Percentiles rank a stretch among this genome's conserved stretches.
phyloP scores from a whole-genome alignment of 2,113 vertebrate species.

The Datnioides undecimradiatus region DNA sequence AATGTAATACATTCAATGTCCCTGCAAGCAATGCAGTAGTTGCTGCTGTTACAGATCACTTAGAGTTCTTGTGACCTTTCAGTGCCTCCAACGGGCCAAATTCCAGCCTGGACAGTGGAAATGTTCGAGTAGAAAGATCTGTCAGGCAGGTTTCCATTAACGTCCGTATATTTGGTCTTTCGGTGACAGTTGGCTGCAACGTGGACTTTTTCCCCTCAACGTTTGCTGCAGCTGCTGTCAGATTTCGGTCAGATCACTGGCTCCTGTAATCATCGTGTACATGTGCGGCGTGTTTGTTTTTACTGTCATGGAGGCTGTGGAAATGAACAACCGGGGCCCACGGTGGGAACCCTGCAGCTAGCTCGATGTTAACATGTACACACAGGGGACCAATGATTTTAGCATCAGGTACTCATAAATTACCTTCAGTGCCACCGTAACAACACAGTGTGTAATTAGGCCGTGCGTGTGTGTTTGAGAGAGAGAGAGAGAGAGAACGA shows the following conservation, averaged over 20 bases:
- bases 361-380: constrained; percentile 5
- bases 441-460: constrained; percentile 20
- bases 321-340: neutral
- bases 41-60: neutral
- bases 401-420: constrained; percentile 25
- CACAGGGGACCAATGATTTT: constrained; percentile 19
- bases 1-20: neutral
- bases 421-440: neutral
- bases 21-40: neutral
- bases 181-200: neutral
- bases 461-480: neutral
- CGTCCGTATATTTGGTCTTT: neutral
- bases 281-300: constrained; percentile 25
- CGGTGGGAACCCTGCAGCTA: neutral
- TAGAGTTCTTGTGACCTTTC: neutral
- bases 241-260: neutral
- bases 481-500: neutral
- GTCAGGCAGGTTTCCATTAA: neutral
- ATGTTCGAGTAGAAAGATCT: neutral
- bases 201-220: neutral
- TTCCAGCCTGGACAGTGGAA: neutral
- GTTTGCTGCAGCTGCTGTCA: constrained; percentile 4
- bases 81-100: neutral
- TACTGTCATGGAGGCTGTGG: neutral
- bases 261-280: neutral